These are phyloP conservation scores for Phalera bucephala DNA, from an alignment of 2,888 invertebrate species.

Conservation along the genomic window DNA sequence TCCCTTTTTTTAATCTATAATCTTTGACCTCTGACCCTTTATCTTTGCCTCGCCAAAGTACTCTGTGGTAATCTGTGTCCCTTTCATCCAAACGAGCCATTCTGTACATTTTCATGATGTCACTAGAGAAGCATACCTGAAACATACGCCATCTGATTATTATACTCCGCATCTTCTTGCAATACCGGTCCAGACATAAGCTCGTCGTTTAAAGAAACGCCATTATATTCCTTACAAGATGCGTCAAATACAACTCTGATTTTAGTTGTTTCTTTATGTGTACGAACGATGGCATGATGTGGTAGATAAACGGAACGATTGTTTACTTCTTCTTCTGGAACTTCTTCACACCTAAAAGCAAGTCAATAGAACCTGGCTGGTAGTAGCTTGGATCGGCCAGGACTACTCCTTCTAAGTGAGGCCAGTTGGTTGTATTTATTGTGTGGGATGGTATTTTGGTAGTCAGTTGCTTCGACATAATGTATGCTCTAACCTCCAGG, in stretches of 20 bases:
- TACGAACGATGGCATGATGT: background rate
- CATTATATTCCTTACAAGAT: constrained; percentile 1
- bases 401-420: too few species aligned
- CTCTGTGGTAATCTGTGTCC: constrained; percentile 1
- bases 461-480: too few species aligned
- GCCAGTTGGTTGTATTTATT: too few species aligned
- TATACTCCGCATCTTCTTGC: constrained; percentile 8
- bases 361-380: constrained; percentile 2
- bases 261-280: constrained; percentile 2
- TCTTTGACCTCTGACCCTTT: too few species aligned
- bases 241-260: too few species aligned
- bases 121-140: constrained; percentile 4
- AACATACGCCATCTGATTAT: constrained; percentile 11
- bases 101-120: constrained; percentile 13
- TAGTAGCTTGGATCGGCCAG: constrained; percentile 4
- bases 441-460: too few species aligned
- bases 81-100: background rate
- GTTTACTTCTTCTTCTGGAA: background rate
- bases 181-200: constrained; percentile 7
- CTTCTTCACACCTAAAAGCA: constrained; percentile 4
- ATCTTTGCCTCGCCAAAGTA: constrained; percentile 1
- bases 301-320: background rate
- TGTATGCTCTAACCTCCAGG: constrained; percentile 7
- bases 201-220: too few species aligned
- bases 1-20: too few species aligned